Conservation (phyloP, 2,113 vertebrate genomes). For the Notothenia coriiceps region DNA sequence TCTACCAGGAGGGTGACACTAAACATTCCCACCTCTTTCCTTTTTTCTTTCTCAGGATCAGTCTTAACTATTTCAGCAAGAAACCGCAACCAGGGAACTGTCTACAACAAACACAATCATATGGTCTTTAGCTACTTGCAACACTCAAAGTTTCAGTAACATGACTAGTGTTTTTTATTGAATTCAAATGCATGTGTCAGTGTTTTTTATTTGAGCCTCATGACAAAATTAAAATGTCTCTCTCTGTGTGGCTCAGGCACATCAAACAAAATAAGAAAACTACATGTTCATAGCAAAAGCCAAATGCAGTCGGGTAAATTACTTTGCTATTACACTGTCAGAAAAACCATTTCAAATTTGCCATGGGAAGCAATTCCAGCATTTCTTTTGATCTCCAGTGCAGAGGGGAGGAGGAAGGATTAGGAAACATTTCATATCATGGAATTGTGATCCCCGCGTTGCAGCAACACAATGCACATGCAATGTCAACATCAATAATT, state of each 20-base stretch:
- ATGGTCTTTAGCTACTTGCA: neutral
- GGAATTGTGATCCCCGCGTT: slow-evolving; percentile 61
- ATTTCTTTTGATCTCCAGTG: slow-evolving; percentile 72
- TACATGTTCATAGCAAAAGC: slow-evolving; percentile 39
- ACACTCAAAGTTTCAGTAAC: slow-evolving; percentile 30
- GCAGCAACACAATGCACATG: slow-evolving; percentile 43
- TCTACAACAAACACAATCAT: neutral
- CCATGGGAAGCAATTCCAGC: slow-evolving; percentile 70
- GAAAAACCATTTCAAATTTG: slow-evolving; percentile 67
- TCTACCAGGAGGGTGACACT: slow-evolving; percentile 61
- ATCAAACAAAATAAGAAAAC: slow-evolving; percentile 63
- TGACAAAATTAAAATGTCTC: slow-evolving; percentile 44
- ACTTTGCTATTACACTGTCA: slow-evolving; percentile 63
- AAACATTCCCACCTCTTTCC: slow-evolving; percentile 37
- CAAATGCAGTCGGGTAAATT: slow-evolving; percentile 60
- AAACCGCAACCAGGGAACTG: neutral
- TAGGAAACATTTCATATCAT: slow-evolving; percentile 60
- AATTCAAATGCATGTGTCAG: slow-evolving; percentile 41
- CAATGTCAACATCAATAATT: slow-evolving; percentile 71
- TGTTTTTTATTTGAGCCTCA: slow-evolving; percentile 21
- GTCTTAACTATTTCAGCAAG: slow-evolving; percentile 32
- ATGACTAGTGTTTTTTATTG: slow-evolving; percentile 44
- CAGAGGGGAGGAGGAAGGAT: slow-evolving; percentile 56
- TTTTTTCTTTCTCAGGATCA: slow-evolving; percentile 17
- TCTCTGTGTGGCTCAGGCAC: slow-evolving; percentile 31